Percentiles rank a stretch among this genome's conserved stretches.
Conservation (phyloP, 2,888 invertebrate species). For the Fragum sueziense region DNA sequence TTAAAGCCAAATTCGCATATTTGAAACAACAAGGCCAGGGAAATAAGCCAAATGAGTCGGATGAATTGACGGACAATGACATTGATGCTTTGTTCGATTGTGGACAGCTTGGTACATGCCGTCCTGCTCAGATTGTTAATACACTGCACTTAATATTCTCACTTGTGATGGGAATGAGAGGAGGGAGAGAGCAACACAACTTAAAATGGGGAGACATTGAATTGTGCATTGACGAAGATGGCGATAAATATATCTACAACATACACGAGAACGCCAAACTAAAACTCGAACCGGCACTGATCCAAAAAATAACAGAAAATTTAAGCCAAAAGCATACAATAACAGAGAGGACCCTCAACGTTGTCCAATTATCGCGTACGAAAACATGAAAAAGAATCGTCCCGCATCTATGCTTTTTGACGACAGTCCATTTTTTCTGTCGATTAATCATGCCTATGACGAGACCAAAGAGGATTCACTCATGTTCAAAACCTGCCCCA, state of each 20-base stretch:
- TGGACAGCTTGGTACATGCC: conserved; percentile 2
- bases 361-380: conserved; percentile 17
- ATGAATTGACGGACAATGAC: conserved; percentile 16
- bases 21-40: conserved; percentile 4
- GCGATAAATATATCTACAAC: conserved; percentile 16
- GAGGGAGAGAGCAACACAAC: conserved; percentile 21
- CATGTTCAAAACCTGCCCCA: conserved; percentile 17
- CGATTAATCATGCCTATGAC: conserved; percentile 2
- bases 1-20: conserved; percentile 11
- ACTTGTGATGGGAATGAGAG: conserved; percentile 30
- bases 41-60: conserved; percentile 15
- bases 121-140: neutral
- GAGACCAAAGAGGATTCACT: neutral
- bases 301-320: conserved; percentile 20
- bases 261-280: conserved; percentile 28
- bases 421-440: conserved; percentile 24
- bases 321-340: conserved; percentile 24
- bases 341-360: conserved; percentile 8
- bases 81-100: conserved; percentile 18
- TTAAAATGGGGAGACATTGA: conserved; percentile 29
- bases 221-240: conserved; percentile 23
- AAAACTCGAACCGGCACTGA: conserved; percentile 22
- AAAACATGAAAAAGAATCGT: conserved; percentile 5
- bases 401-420: neutral
- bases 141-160: conserved; percentile 23